Conservation (phyloP, 2,113 vertebrate species). For the Cyrtonyx montezumae region DNA sequence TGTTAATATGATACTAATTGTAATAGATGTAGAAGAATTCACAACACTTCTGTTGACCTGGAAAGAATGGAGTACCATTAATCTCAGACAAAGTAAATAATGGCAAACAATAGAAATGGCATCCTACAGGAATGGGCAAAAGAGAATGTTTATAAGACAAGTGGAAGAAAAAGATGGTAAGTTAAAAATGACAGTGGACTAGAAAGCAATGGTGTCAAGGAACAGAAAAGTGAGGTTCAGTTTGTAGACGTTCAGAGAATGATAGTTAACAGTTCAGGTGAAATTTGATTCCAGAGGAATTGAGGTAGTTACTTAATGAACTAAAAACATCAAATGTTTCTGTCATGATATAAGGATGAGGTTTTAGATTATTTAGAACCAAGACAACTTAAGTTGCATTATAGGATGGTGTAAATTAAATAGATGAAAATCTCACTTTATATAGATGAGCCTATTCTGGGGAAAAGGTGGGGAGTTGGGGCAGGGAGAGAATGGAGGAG, state of each 20-base stretch:
- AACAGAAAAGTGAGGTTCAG: background rate
- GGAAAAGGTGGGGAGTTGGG: too few relatives aligned
- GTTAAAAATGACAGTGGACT: background rate
- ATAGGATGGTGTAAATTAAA: background rate
- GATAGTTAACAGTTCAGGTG: background rate
- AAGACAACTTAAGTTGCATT: background rate
- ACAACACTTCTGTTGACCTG: background rate
- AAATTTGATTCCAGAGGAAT: background rate
- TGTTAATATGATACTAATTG: background rate
- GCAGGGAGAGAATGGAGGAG: background rate
- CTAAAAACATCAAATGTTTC: background rate
- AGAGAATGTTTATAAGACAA: fast-evolving
- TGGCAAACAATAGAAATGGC: background rate
- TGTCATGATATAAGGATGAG: background rate
- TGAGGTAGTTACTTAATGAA: background rate
- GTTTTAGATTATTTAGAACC: background rate
- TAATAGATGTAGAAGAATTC: background rate
- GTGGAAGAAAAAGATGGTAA: background rate
- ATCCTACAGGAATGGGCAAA: background rate
- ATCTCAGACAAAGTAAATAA: background rate
- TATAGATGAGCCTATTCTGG: too few relatives aligned
- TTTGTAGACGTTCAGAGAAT: background rate
- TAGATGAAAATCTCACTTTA: background rate
- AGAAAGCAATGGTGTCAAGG: fast-evolving
- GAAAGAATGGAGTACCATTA: background rate